These are phyloP conservation scores for Probaryconus sp. DNA, from an alignment of 1,140 invertebrate genomes.

Conservation along the genomic window DNA sequence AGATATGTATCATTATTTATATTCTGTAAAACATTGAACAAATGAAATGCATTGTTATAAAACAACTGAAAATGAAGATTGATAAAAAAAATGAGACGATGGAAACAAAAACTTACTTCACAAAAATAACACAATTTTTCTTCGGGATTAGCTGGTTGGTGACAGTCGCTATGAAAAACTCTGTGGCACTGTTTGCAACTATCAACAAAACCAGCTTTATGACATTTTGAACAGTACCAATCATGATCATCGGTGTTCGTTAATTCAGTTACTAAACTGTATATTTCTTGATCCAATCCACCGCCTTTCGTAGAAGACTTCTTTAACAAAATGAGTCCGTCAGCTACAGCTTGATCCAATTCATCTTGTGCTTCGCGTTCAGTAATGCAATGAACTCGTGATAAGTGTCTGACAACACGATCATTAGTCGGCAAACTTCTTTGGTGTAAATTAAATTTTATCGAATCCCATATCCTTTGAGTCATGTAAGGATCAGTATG, in stretches of 20 bases:
- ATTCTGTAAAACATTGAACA: slow-evolving; percentile 59
- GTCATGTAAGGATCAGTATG: slow-evolving; percentile 70
- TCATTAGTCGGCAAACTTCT: slow-evolving; percentile 73
- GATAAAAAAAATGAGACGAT: too few species aligned
- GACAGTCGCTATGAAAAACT: slow-evolving; percentile 70
- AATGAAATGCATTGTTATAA: background rate
- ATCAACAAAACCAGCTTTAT: slow-evolving; percentile 69
- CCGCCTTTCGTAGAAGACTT: slow-evolving; percentile 69
- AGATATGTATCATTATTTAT: slow-evolving; percentile 65
- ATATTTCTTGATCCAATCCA: slow-evolving; percentile 70
- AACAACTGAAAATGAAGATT: slow-evolving; percentile 13
- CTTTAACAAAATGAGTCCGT: slow-evolving; percentile 70
- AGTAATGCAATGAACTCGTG: slow-evolving; percentile 69
- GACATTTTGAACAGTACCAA: slow-evolving; percentile 74
- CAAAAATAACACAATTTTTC: slow-evolving; percentile 70
- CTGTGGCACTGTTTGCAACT: slow-evolving; percentile 71
- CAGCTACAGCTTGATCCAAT: slow-evolving; percentile 69
- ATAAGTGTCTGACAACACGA: slow-evolving; percentile 70
- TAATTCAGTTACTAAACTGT: slow-evolving; percentile 63
- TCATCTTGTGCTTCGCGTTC: slow-evolving; percentile 71
- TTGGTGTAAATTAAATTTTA: slow-evolving; percentile 72
- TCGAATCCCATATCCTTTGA: slow-evolving; percentile 73
- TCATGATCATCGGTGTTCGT: slow-evolving; percentile 64
- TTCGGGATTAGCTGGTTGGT: slow-evolving; percentile 58
- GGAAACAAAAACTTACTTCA: slow-evolving; percentile 67